Conservation (phyloP, 2,113 vertebrate genomes). For the Mesembrinibis cayennensis region DNA sequence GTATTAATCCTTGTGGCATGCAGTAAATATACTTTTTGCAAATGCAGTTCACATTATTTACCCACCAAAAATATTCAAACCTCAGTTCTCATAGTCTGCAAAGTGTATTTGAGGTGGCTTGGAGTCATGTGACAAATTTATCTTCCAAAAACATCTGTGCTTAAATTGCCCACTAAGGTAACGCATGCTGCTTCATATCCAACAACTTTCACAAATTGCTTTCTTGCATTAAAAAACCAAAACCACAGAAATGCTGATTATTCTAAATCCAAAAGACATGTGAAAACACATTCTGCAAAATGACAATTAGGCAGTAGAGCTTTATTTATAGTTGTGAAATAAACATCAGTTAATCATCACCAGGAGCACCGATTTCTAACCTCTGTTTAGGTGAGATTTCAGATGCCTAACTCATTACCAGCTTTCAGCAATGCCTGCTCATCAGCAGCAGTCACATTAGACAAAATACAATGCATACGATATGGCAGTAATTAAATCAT, state of each 20-base stretch:
- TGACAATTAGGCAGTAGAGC: neutral
- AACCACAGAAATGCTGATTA: neutral
- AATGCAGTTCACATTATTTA: neutral
- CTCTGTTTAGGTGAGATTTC: slow-evolving; percentile 34
- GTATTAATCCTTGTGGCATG: neutral
- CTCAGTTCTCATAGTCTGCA: neutral
- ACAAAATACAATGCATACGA: slow-evolving; percentile 38
- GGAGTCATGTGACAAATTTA: neutral
- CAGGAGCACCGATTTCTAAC: slow-evolving; percentile 21
- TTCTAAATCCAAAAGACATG: neutral
- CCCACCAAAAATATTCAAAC: neutral
- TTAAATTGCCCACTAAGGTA: neutral
- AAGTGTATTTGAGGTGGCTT: neutral
- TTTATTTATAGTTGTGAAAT: slow-evolving; percentile 38
- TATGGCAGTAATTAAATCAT: slow-evolving; percentile 66
- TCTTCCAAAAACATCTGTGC: slow-evolving; percentile 11
- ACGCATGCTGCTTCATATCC: neutral
- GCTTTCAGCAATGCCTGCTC: slow-evolving; percentile 26
- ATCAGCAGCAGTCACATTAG: slow-evolving; percentile 36
- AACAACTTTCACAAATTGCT: neutral
- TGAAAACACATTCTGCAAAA: slow-evolving; percentile 22
- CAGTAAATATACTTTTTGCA: slow-evolving; percentile 22
- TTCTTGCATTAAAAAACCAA: neutral
- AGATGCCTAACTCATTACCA: slow-evolving; percentile 50
- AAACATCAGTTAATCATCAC: slow-evolving; percentile 44